Evolutionary conservation across 2,113 vertebrate species (phyloP), one percentile per base, ranked within the genome.

Genomic region (Ranitomeya variabilis): DNA sequence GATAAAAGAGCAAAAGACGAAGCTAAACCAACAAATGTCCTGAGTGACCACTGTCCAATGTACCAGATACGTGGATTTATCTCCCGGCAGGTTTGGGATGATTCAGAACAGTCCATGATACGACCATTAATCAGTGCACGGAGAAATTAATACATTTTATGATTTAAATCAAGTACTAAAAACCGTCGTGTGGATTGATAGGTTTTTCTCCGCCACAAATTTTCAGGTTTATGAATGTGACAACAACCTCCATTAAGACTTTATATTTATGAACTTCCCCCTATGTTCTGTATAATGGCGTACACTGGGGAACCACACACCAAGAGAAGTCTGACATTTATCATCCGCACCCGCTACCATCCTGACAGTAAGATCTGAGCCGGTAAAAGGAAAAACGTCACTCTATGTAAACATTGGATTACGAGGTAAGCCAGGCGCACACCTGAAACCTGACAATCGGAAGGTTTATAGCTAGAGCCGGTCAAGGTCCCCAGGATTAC

Each of bases 241-340:
- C 79, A 81, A 81, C 57, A 81, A 31, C 31, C 23, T 37, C 79
- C 55, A 81, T 81, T 60, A 80, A 80, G 54, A 59, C 19, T 81
- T 81, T 81, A 81, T 60, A 81, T 81, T 81, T 81, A 81, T 81
- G 14, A 81, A 31, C 23, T 62, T 31, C 59, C 73, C 45, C 73
- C 79, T 60, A 14, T 13, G 15, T 60, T 23, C 54, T 80, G 3
- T 51, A 31, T 80, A 80, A 26, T 57, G 55, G n/a, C 15, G 16
- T 59, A 81, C 57, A 60, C 79, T 31, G 23, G 79, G 79, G 79
- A 62, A 60, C 15, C 55, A 81, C 79, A 62, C 26, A 45, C 79
- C 10, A 16, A 60, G 54, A 59, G 31, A 80, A 26, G 13, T 26
- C 23, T 81, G 23, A 60, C n/a, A 81, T 60, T 62, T 37, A 59